Evolutionary conservation across 2,888 invertebrate species (phyloP).

Genomic region (Ormyrus nitidulus): DNA sequence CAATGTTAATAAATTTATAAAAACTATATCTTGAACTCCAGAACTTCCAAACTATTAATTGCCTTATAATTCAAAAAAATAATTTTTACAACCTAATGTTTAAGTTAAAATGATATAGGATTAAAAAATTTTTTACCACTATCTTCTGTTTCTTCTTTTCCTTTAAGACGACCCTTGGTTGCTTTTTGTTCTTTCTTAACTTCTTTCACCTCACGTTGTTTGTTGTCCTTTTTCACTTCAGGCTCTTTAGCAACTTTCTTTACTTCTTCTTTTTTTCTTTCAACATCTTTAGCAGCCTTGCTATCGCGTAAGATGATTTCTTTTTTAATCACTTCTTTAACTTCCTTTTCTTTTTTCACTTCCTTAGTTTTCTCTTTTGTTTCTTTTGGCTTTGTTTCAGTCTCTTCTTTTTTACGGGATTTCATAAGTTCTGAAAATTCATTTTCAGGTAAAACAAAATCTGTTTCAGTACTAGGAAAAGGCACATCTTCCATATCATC

Average conservation of each 20-base stretch:
- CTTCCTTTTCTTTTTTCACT: slow-evolving; percentile 71
- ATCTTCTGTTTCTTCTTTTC: slow-evolving; percentile 72
- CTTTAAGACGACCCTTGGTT: slow-evolving; percentile 71
- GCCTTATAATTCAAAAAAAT: too few species aligned
- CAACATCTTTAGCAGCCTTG: slow-evolving; percentile 69
- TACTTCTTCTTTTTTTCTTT: slow-evolving; percentile 72
- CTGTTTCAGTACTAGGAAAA: slow-evolving; percentile 79
- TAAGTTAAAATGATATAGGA: too few species aligned
- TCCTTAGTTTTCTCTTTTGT: slow-evolving; percentile 71
- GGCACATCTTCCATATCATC: slow-evolving; percentile 81
- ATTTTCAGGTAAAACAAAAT: slow-evolving; percentile 78
- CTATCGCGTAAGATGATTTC: slow-evolving; percentile 66
- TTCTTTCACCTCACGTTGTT: slow-evolving; percentile 70
- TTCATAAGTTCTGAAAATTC: slow-evolving; percentile 79
- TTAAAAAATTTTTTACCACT: slow-evolving; percentile 56
- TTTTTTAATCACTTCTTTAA: slow-evolving; percentile 69
- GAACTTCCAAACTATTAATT: too few species aligned
- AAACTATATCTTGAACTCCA: too few species aligned
- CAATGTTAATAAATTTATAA: too few species aligned
- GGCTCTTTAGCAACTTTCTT: slow-evolving; percentile 70
- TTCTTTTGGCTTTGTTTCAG: slow-evolving; percentile 68
- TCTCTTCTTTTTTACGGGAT: slow-evolving; percentile 77
- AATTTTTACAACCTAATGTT: too few species aligned
- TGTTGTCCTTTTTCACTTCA: slow-evolving; percentile 70
- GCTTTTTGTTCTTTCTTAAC: slow-evolving; percentile 72